Percentiles rank a stretch among this genome's conserved stretches.
phyloP scores from a whole-genome alignment of 2,113 vertebrate species.

The Dolichallabes microphthalmus region DNA sequence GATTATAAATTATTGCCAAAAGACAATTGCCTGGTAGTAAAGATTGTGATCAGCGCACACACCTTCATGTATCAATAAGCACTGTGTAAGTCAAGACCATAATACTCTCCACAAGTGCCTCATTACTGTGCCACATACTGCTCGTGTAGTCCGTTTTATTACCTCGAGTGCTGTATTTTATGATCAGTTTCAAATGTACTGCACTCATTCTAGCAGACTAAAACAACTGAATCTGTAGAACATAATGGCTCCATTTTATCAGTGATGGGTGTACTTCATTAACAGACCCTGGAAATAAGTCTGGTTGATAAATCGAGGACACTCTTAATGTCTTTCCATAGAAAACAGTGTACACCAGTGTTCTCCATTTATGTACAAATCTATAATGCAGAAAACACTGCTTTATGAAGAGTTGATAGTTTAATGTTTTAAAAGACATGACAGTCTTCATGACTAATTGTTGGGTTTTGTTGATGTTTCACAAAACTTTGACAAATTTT shows the following conservation, averaged over 20 bases:
- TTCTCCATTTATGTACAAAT: not conserved
- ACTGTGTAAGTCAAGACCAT: conserved; percentile 49
- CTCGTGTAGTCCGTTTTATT: conserved; percentile 23
- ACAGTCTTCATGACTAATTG: conserved; percentile 7
- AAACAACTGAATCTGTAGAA: not conserved
- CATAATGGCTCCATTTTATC: not conserved
- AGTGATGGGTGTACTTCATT: not conserved
- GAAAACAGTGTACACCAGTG: not conserved
- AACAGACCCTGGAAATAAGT: conserved; percentile 15
- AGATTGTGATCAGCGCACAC: conserved; percentile 3
- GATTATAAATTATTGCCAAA: conserved; percentile 20
- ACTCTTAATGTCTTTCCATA: not conserved
- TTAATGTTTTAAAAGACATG: not conserved
- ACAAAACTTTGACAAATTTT: conserved; percentile 6
- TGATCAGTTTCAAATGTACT: conserved; percentile 2
- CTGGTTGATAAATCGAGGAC: not conserved
- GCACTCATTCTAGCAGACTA: not conserved
- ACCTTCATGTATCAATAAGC: conserved; percentile 47
- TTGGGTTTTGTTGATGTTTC: conserved; percentile 13
- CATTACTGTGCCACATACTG: conserved; percentile 7
- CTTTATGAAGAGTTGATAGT: not conserved
- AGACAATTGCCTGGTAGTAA: not conserved
- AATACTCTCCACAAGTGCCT: conserved; percentile 44
- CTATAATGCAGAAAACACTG: not conserved
- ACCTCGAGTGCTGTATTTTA: conserved; percentile 18